Conservation (phyloP, 53 echinoderm and acorn worm species). For the Paracentrotus lividus region DNA sequence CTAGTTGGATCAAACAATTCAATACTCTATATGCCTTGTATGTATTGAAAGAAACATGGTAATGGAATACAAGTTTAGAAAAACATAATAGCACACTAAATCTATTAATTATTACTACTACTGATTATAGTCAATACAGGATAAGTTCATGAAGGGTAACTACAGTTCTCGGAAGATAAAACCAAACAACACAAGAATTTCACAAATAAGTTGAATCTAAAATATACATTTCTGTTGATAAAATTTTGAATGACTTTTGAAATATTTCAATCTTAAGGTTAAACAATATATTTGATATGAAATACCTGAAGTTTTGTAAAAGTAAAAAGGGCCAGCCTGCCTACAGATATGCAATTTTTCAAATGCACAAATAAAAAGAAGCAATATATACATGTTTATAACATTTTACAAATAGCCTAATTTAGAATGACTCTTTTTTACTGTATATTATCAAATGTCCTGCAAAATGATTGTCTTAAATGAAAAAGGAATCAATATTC, state of each 20-base stretch:
- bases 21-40: too few species aligned
- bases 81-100: too few species aligned
- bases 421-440: background rate
- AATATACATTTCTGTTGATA: background rate
- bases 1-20: too few species aligned
- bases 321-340: background rate
- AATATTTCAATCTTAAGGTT: background rate
- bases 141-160: too few species aligned
- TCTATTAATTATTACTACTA: too few species aligned
- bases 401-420: background rate
- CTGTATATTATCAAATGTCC: conserved; percentile 4
- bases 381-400: background rate
- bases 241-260: background rate
- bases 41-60: too few species aligned
- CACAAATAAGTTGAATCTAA: background rate
- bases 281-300: background rate
- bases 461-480: background rate
- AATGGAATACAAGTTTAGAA: too few species aligned
- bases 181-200: too few species aligned
- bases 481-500: background rate
- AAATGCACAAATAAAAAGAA: background rate
- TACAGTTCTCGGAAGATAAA: too few species aligned
- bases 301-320: background rate
- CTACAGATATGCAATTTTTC: background rate
- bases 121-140: too few species aligned